These are phyloP conservation scores for Cheilosia soror DNA, from an alignment of 2,888 invertebrate genomes.

Conservation along the genomic window DNA sequence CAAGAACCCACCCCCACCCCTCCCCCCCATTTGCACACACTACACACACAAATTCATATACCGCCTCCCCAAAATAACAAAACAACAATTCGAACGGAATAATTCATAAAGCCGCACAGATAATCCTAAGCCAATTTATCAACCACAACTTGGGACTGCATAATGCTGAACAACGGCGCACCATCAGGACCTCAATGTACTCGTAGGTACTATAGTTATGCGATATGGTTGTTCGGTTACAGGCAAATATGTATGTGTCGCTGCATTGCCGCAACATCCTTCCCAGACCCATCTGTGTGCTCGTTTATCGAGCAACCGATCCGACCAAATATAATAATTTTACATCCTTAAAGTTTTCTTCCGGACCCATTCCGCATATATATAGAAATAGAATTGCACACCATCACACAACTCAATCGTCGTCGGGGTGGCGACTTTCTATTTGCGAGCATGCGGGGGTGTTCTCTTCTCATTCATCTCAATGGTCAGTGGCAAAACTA, in stretches of 20 bases:
- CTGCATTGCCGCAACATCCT: conserved; percentile 33
- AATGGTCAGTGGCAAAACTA: conserved; percentile 43
- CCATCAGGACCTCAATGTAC: not conserved
- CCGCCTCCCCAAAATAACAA: not conserved
- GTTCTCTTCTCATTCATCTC: not conserved
- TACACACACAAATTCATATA: not conserved
- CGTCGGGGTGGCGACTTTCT: not conserved
- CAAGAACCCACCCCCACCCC: not conserved
- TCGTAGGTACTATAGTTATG: conserved; percentile 27
- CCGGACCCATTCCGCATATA: not conserved
- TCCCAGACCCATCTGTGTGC: conserved; percentile 50
- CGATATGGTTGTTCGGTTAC: conserved; percentile 49
- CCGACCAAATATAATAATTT: conserved; percentile 48
- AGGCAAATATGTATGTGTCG: conserved; percentile 35
- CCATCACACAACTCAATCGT: not conserved
- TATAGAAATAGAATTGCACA: not conserved
- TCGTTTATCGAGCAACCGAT: conserved; percentile 19
- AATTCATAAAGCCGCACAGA: conserved; percentile 74
- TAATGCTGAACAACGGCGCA: conserved; percentile 64
- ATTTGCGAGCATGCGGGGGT: not conserved
- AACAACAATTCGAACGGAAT: conserved; percentile 60
- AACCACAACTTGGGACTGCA: conserved; percentile 71
- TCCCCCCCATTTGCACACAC: not conserved
- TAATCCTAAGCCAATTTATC: conserved; percentile 75
- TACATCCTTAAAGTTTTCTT: conserved; percentile 64